Evolutionary conservation across 2,113 vertebrate genomes (phyloP), one percentile per base, ranked within the genome.

Genomic region (Otolemur garnettii): DNA sequence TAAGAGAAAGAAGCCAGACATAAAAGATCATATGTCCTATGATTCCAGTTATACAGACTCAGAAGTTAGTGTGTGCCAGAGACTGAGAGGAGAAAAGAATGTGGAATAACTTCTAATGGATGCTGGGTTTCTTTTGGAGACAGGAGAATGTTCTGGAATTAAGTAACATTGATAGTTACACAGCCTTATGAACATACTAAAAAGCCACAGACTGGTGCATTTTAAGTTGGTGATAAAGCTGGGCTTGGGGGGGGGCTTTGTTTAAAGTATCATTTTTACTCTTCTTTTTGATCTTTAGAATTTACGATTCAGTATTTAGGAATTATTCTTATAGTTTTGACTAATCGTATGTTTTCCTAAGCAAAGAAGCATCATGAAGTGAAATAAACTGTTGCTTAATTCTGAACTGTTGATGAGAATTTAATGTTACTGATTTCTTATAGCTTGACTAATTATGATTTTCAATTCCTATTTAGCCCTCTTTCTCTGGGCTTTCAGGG

Each of bases 391-490:
- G 26, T 33, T 86, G 33, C 55, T 77, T 92, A 77, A 77, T 90
- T 94, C 26, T 78, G 69, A 96, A 13, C 35, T 33, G 30, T 79
- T 26, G 50, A 24, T 42, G 6, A 26, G 24, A 72, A 95, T 95
- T 71, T 71, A 87, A 83, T 55, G 5, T 60, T 90, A 87, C 0
- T 59, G 13, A n/a, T 90, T 96, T 94, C 59, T 97, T 79, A 35
- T 7, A 90, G 17, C 50, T 26, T 42, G 50, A 30, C 30, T 86
- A 8, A n/a, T 82, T 71, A 53, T 26, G 14, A 72, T 84, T 95
- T 96, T 72, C 45, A 68, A 4, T 38, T 78, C 9, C 42, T 69
- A 1, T 79, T 86, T 90, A 90, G 30, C 11, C 3, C 13, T 79
- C 62, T 72, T 45, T 93, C 7, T 86, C 60, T 91, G 55, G 26